Conservation (phyloP, 2,888 invertebrate species). For the Acanthoscelides obtectus region DNA sequence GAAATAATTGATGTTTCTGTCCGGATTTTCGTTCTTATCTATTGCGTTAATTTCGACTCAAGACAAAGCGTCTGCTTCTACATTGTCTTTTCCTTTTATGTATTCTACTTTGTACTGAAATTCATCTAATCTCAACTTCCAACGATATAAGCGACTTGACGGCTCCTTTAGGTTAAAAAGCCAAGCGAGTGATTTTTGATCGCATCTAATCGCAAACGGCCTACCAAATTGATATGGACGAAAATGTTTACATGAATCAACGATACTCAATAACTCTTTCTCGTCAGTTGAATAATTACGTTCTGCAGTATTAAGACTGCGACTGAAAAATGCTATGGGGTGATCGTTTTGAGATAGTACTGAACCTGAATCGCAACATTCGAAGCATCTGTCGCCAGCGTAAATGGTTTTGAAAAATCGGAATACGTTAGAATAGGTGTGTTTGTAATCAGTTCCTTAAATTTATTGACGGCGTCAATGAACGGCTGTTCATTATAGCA, state of each 20-base stretch:
- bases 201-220: slow-evolving; percentile 34
- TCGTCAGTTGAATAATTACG: slow-evolving; percentile 25
- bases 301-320: slow-evolving; percentile 32
- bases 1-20: too few relatives aligned
- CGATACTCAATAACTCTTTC: slow-evolving; percentile 33
- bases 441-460: too few relatives aligned
- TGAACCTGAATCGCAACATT: slow-evolving; percentile 22
- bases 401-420: slow-evolving; percentile 22
- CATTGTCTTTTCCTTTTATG: too few relatives aligned
- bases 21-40: too few relatives aligned
- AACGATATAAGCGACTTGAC: too few relatives aligned
- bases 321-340: slow-evolving; percentile 28
- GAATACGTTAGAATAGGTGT: slow-evolving; percentile 5
- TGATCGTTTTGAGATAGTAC: background rate
- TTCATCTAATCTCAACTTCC: too few relatives aligned
- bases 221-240: background rate
- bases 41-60: too few relatives aligned
- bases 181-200: slow-evolving; percentile 36
- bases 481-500: too few relatives aligned
- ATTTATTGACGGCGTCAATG: too few relatives aligned
- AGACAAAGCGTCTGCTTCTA: too few relatives aligned
- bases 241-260: too few relatives aligned
- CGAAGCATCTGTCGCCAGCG: slow-evolving; percentile 30
- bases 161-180: slow-evolving; percentile 33
- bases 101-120: too few relatives aligned